Conservation (phyloP, 2,113 vertebrate species). For the Pyrgilauda ruficollis region DNA sequence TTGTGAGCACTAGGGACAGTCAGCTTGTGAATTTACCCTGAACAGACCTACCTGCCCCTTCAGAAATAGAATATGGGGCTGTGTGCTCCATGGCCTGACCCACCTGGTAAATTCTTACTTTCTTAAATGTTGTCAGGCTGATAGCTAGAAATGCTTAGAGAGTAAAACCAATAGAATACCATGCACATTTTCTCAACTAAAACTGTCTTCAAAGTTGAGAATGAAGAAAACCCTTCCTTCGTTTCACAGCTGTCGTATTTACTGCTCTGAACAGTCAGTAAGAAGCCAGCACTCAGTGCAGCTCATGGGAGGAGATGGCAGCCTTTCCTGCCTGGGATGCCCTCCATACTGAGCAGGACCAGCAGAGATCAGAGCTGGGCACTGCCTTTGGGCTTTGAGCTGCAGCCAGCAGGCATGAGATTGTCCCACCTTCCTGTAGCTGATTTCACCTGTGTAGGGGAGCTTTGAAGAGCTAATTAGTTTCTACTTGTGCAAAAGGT, state of each 20-base stretch:
- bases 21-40: rapidly evolving
- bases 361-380: not conserved
- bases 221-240: not conserved
- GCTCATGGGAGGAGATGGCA: not conserved
- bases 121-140: not conserved
- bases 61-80: not conserved
- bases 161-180: too few relatives aligned
- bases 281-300: not conserved
- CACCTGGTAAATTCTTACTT: not conserved
- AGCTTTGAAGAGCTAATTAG: not conserved
- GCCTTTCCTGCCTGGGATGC: too few relatives aligned
- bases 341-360: too few relatives aligned
- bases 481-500: not conserved
- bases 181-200: rapidly evolving
- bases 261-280: not conserved
- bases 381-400: not conserved
- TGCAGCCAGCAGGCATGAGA: not conserved
- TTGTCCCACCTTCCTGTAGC: not conserved
- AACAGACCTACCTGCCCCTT: too few relatives aligned
- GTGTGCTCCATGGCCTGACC: not conserved
- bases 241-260: not conserved
- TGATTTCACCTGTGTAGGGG: not conserved
- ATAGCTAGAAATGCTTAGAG: not conserved
- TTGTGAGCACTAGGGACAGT: not conserved
- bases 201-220: not conserved